A percentile compares a stretch with the other conserved stretches of the same genome.
Conservation (phyloP, 2,113 vertebrate genomes). For the Sigmodon hispidus region DNA sequence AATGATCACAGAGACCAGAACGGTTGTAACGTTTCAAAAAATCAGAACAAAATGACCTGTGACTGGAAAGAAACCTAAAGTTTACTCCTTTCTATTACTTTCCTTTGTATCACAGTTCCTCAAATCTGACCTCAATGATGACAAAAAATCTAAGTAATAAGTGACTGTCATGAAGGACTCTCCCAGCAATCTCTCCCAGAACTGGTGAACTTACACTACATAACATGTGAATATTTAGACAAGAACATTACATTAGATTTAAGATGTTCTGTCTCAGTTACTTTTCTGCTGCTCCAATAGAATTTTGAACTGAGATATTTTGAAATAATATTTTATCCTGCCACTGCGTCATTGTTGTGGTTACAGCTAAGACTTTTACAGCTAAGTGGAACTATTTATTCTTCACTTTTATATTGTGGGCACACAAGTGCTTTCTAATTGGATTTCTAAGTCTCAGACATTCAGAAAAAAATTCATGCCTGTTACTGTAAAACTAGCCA, state of each 20-base stretch:
- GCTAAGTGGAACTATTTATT: background rate
- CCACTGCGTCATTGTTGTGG: background rate
- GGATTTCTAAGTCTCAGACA: background rate
- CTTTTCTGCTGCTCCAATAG: background rate
- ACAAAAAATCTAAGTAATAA: constrained; percentile 3
- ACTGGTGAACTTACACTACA: constrained; percentile 47
- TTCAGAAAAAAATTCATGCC: background rate
- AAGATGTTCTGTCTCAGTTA: constrained; percentile 14
- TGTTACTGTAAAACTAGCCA: background rate
- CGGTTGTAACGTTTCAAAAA: background rate
- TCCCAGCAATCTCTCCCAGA: constrained; percentile 58
- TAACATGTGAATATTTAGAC: background rate
- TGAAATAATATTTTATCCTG: background rate
- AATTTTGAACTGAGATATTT: background rate
- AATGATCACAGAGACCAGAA: background rate
- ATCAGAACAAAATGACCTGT: background rate
- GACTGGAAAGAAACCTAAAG: background rate
- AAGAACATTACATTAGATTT: constrained; percentile 68
- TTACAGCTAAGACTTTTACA: background rate
- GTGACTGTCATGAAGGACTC: constrained; percentile 49
- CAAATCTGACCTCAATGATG: background rate
- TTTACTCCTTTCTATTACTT: background rate
- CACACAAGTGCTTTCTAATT: background rate
- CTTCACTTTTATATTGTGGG: background rate
- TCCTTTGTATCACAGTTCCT: background rate